phyloP scores from a whole-genome alignment of 2,797 vertebrate species.

The Crypturellus tataupa region DNA sequence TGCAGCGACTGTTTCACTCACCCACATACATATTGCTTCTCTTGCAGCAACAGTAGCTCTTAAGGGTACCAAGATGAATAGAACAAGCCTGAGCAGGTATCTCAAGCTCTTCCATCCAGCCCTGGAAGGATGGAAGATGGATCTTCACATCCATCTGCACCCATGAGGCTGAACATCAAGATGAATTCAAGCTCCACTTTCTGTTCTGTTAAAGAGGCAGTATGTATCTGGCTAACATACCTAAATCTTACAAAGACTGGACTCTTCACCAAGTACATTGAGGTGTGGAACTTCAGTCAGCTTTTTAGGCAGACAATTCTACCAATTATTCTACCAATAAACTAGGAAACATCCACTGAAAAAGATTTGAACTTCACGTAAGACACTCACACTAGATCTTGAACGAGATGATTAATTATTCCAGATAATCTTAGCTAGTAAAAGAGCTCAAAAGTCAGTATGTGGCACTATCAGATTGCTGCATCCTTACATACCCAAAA shows the following conservation, averaged over 20 bases:
- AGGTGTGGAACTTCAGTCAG: neutral
- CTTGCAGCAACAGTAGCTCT: neutral
- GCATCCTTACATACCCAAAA: neutral
- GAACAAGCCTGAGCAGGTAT: neutral
- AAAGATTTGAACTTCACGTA: neutral
- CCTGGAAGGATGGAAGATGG: neutral
- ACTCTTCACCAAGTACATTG: neutral
- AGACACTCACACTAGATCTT: neutral
- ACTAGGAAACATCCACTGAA: neutral
- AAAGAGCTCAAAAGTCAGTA: neutral
- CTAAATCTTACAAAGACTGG: neutral
- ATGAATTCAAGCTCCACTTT: neutral
- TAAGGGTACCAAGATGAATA: neutral
- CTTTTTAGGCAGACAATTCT: neutral
- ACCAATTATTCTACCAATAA: neutral
- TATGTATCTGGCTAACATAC: neutral
- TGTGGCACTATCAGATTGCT: neutral
- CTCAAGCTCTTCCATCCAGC: neutral
- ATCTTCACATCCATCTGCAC: neutral
- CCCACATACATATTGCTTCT: neutral
- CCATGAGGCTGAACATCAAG: neutral
- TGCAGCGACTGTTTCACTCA: no score
- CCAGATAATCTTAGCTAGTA: neutral
- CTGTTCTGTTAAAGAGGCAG: neutral
- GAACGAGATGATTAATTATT: neutral